Evolutionary conservation across 1,140 invertebrate species (phyloP), one percentile per base, ranked within the genome.

Genomic region (Ditylenchus dipsaci): DNA sequence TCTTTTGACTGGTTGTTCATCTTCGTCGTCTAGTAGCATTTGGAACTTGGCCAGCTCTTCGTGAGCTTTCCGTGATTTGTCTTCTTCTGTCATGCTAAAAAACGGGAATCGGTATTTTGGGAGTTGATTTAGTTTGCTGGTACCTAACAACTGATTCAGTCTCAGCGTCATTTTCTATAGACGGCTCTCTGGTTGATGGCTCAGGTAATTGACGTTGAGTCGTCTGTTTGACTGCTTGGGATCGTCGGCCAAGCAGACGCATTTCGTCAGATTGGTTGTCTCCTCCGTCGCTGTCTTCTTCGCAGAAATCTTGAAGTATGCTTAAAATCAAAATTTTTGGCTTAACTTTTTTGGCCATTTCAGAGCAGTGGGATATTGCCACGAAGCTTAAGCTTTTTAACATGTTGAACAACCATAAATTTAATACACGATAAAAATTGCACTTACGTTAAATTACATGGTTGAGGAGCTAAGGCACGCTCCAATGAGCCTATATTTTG

Each of bases 241-340:
- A 61, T 19, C 3, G n/a, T 13, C 59, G 59, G n/a, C 59, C 59
- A 3, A 61, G 59, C 29, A 61, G 13, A 19, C 59, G 59, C 3
- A 61, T 43, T 13, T 61, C 59, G 13, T 19, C 19, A 3, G 13
- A 29, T 5, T 3, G 8, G 13, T 21, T 29, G 13, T 61, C 38
- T 61, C 8, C 59, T 21, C 3, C 5, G 26, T 61, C 59, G 33
- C 33, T 38, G 13, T 61, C 59, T 19, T 61, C 59, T n/a, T 21
- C 59, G n/a, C 59, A 61, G 26, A 61, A 61, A 8, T 61, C 59
- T 43, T 61, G 59, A 7, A 61, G 59, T 61, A 61, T 19, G 3
- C 38, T n/a, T 43, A 61, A 61, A 38, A 38, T 5, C 3, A 38
- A 38, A 38, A 38, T 5, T 38, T 38, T 38, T 38, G 33, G 33